These are phyloP conservation scores for Mylabris phalerata DNA, from an alignment of 1,140 invertebrate species.

Conservation along the genomic window DNA sequence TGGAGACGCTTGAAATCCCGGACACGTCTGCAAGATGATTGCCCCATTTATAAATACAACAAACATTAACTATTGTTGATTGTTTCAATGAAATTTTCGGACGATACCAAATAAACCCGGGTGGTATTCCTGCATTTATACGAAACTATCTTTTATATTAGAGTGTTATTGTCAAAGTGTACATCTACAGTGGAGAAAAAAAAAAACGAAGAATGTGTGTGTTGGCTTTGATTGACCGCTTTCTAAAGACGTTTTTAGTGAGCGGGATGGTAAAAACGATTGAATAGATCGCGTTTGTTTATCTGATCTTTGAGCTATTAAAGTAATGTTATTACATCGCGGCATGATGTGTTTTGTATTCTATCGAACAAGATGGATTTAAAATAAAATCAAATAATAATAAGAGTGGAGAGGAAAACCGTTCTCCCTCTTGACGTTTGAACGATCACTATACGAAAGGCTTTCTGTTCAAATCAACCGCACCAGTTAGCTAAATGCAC, in stretches of 20 bases:
- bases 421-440: conserved; percentile 12
- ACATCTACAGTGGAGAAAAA: too few relatives aligned
- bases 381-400: not conserved
- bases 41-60: conserved; percentile 7
- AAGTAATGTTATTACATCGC: conserved; percentile 16
- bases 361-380: not conserved
- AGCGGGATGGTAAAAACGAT: conserved; percentile 10
- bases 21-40: conserved; percentile 9
- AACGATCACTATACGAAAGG: conserved; percentile 10
- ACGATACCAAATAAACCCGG: too few relatives aligned
- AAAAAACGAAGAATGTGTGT: too few relatives aligned
- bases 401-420: not conserved
- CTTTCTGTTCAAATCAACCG: conserved; percentile 11
- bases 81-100: too few relatives aligned
- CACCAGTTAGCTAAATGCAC: conserved; percentile 17
- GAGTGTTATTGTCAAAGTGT: too few relatives aligned
- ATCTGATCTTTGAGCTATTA: conserved; percentile 15
- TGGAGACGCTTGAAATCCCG: conserved; percentile 2
- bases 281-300: conserved; percentile 14
- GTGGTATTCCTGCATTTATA: too few relatives aligned
- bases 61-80: too few relatives aligned
- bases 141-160: too few relatives aligned
- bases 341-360: conserved; percentile 13
- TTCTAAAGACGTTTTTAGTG: conserved; percentile 15
- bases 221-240: conserved; percentile 12